A percentile compares a stretch with the other conserved stretches of the same genome.
Evolutionary conservation across 2,888 invertebrate genomes (phyloP).

Genomic region (Scaptomyza polygonia): DNA sequence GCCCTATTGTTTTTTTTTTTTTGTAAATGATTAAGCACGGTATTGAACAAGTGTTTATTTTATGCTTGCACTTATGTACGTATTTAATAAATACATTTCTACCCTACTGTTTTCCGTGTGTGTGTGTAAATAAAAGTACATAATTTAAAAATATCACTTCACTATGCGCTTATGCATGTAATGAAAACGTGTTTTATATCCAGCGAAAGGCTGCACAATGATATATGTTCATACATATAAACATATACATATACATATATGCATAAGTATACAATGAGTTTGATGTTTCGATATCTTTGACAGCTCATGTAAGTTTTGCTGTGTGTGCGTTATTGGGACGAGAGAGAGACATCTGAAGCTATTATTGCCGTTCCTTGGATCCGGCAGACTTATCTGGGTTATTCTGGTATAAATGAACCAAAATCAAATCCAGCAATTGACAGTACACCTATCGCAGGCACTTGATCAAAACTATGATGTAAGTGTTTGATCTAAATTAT

Average conservation of each 20-base stretch:
- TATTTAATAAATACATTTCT: neutral
- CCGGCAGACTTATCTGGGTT: conserved; percentile 18
- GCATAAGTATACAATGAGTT: neutral
- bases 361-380: neutral
- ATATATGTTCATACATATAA: neutral
- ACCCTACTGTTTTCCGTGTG: neutral
- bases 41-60: neutral
- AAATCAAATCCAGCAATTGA: conserved; percentile 93
- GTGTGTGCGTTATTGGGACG: conserved; percentile 5
- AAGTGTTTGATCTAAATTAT: conserved; percentile 86
- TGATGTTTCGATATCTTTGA: neutral
- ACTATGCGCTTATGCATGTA: neutral
- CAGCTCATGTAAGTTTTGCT: conserved; percentile 38
- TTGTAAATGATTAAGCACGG: neutral
- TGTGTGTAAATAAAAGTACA: neutral
- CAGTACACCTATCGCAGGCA: conserved; percentile 97
- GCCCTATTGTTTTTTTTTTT: neutral
- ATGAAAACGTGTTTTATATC: neutral
- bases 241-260: neutral
- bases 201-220: neutral
- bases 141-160: neutral
- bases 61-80: neutral
- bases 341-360: neutral
- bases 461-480: conserved; percentile 99
- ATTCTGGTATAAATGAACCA: conserved; percentile 89